Conservation (phyloP, 2,797 vertebrate species). For the Monodelphis domestica region DNA sequence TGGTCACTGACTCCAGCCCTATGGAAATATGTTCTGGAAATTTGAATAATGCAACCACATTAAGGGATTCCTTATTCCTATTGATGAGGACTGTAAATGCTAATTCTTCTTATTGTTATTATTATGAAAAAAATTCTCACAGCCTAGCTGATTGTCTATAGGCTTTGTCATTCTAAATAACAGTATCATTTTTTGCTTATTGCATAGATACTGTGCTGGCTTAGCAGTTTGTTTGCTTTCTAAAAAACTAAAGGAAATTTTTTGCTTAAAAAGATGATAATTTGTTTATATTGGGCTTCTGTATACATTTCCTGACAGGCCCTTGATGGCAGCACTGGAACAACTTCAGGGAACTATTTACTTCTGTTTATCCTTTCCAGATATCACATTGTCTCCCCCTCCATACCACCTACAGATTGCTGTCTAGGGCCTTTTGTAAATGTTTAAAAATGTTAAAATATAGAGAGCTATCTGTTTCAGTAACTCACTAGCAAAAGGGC, state of each 20-base stretch:
- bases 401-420: constrained; percentile 47
- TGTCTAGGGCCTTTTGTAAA: constrained; percentile 53
- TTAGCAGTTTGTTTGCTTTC: constrained; percentile 63
- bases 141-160: not conserved
- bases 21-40: not conserved
- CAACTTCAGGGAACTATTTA: constrained; percentile 72
- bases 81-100: not conserved
- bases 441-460: constrained; percentile 55
- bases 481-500: constrained; percentile 33
- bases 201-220: constrained; percentile 30
- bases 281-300: constrained; percentile 77
- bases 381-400: not conserved
- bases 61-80: not conserved
- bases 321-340: constrained; percentile 71
- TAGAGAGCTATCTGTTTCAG: constrained; percentile 53
- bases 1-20: not conserved
- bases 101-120: not conserved
- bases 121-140: not conserved
- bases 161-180: constrained; percentile 3
- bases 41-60: not conserved
- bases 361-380: constrained; percentile 73
- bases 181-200: constrained; percentile 35
- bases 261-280: constrained; percentile 55
- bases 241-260: constrained; percentile 63
- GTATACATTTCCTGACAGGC: constrained; percentile 77